Base-by-base conservation (phyloP, 2,113 vertebrate genomes). In the Lethenteron reissneri region DNA sequence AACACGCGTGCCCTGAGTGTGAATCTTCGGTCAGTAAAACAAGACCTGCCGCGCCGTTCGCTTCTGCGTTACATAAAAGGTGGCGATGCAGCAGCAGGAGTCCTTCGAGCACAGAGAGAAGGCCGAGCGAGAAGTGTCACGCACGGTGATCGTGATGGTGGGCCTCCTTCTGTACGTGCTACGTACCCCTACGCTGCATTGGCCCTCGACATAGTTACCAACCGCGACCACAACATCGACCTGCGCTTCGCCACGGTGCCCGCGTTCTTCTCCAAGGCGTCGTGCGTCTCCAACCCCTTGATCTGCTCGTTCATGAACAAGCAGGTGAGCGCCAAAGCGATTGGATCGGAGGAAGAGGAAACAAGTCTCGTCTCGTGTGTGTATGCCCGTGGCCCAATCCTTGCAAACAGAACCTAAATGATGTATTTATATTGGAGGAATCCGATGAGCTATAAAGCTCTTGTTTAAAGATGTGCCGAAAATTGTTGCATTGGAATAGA, bases 281-380 rank as follows among this genome's bases (percentile, higher is more conserved):
- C 85, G 17, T 83, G 84, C 1, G 74, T 87, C 75, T 87, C 87
- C 79, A 88, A 88, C 75, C 85, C 86, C 3, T 80, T 88, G 58
- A 89, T 86, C 77, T 88, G 88, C 71, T 80, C 77, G 77, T 89
- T 88, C 80, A 84, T 88, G 86, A 88, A 88, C 75, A 88, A 85
- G 76, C 85, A 87, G 84, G 85, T 88, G 21, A 57, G 70, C 14
- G 14, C 56, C 56, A 14, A 13, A 41, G 41, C 41, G 41, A 41
- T 7, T 41, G 41, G 41, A 41, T 41, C 6, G 41, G 41, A 41
- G 41, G 41, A 41, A 41, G 41, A 41, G 6, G 41, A 41, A 41
- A 41, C 41, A 5, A 41, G 41, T 41, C 41, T 41, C 41, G 41
- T 25, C 25, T 25, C 25, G 25, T 25, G 25, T 41, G 41, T 41